Conservation (phyloP, 2,113 vertebrate species). For the Balaeniceps rex region DNA sequence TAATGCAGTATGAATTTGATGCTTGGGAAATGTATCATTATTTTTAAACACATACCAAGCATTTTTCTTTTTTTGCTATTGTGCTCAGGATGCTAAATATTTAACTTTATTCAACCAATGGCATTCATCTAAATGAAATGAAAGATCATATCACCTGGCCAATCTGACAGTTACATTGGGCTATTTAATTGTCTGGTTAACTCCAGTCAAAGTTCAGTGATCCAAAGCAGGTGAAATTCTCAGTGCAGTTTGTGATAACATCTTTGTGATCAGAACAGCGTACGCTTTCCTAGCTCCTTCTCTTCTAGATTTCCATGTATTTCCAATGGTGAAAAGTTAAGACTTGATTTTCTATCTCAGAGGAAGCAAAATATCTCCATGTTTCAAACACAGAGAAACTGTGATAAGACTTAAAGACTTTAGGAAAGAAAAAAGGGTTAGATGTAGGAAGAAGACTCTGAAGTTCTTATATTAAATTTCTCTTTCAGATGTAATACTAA, state of each 20-base stretch:
- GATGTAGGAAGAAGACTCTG: neutral
- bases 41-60: neutral
- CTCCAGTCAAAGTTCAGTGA: slow-evolving; percentile 8
- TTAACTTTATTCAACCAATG: neutral
- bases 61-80: neutral
- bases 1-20: neutral
- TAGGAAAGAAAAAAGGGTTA: neutral
- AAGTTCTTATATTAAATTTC: neutral
- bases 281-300: neutral
- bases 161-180: neutral
- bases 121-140: neutral
- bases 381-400: neutral
- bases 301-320: neutral
- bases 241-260: neutral
- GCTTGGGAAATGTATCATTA: neutral
- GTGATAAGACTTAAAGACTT: neutral
- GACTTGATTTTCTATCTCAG: neutral
- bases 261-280: neutral
- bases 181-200: neutral
- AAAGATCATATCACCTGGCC: slow-evolving; percentile 2
- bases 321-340: neutral
- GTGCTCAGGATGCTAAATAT: neutral
- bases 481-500: neutral
- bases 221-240: neutral
- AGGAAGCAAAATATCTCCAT: neutral